Evolutionary conservation across 2,797 vertebrate species (phyloP).

Genomic region (Cuculus canorus): DNA sequence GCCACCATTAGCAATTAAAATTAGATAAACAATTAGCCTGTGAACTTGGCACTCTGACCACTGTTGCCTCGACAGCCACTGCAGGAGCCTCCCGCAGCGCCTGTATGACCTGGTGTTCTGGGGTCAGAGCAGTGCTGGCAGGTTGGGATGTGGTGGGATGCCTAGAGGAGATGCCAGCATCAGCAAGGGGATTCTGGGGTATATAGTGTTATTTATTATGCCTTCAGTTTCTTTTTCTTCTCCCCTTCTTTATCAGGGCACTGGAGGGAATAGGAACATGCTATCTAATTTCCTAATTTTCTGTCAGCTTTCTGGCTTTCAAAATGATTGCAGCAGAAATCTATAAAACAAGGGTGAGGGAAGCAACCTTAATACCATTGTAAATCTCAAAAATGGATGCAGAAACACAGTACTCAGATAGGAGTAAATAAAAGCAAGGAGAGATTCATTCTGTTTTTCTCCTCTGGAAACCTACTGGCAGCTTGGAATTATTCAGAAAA

Average conservation of each 20-base stretch:
- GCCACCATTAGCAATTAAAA: slow-evolving; percentile 13
- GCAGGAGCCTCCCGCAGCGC: neutral
- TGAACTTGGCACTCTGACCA: neutral
- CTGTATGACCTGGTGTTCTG: rapidly evolving
- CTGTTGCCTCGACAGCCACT: neutral
- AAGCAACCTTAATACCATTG: slow-evolving; percentile 59
- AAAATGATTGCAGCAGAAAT: slow-evolving; percentile 63
- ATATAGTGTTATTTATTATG: neutral
- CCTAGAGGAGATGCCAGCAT: neutral
- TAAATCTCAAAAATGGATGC: slow-evolving; percentile 72
- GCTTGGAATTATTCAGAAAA: slow-evolving; percentile 61
- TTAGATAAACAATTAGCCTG: slow-evolving; percentile 26
- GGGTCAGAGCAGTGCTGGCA: rapidly evolving
- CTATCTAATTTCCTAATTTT: slow-evolving; percentile 66
- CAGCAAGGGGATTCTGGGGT: rapidly evolving
- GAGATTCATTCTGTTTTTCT: slow-evolving; percentile 54
- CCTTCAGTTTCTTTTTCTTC: slow-evolving; percentile 8
- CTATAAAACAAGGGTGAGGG: slow-evolving; percentile 62
- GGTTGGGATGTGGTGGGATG: neutral
- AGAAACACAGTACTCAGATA: slow-evolving; percentile 54
- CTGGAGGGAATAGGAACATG: slow-evolving; percentile 15
- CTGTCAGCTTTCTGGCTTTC: slow-evolving; percentile 60
- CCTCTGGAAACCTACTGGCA: slow-evolving; percentile 48
- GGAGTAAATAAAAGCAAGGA: slow-evolving; percentile 66
- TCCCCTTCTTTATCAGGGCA: neutral